Percentiles rank a stretch among this genome's conserved stretches.
Evolutionary conservation across 2,113 vertebrate species (phyloP).

Genomic region (Pitta sordida): DNA sequence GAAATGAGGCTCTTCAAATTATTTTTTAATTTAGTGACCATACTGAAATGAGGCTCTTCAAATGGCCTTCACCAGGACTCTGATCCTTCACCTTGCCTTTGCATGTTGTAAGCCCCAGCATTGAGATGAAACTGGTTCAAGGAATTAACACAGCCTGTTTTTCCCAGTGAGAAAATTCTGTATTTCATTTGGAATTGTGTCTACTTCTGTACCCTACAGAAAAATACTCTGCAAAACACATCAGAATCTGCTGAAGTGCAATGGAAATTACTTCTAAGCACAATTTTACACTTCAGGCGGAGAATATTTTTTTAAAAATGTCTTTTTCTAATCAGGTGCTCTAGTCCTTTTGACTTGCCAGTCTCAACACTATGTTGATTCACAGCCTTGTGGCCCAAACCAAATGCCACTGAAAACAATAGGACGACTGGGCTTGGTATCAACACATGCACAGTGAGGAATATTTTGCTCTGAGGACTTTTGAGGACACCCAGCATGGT

Average conservation of each 20-base stretch:
- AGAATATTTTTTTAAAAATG: neutral
- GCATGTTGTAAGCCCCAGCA: neutral
- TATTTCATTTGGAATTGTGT: neutral
- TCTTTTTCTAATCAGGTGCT: neutral
- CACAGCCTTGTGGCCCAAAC: neutral
- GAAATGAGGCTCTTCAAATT: neutral
- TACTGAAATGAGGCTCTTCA: neutral
- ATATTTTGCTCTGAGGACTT: neutral
- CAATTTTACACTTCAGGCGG: neutral
- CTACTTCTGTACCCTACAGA: neutral
- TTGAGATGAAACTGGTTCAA: neutral
- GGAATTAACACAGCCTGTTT: neutral
- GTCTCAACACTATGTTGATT: neutral
- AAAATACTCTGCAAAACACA: neutral
- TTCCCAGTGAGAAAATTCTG: neutral
- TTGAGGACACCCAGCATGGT: neutral
- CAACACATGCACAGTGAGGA: neutral
- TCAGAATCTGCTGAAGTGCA: neutral
- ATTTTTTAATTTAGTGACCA: neutral
- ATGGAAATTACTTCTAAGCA: neutral
- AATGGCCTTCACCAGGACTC: neutral
- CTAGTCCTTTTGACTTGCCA: neutral
- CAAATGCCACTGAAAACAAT: conserved; percentile 41
- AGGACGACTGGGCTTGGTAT: conserved; percentile 20
- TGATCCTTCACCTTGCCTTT: neutral